Evolutionary conservation across 2,797 vertebrate genomes (phyloP).

Genomic region (Sciaenops ocellatus): DNA sequence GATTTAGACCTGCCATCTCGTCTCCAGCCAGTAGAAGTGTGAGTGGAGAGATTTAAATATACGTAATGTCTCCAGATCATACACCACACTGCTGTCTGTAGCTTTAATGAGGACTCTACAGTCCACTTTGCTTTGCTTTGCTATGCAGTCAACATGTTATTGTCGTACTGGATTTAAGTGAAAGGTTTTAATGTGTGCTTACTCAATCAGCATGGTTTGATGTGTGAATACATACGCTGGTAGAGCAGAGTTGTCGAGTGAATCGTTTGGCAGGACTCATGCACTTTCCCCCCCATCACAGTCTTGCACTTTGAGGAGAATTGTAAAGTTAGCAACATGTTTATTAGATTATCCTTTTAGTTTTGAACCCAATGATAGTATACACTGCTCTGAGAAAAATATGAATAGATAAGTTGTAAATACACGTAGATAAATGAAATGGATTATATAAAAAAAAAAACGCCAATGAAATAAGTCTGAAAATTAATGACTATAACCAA

Average conservation of each 20-base stretch:
- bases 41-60: conserved; percentile 20
- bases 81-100: conserved; percentile 61
- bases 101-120: conserved; percentile 38
- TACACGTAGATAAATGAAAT: conserved; percentile 57
- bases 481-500: conserved; percentile 58
- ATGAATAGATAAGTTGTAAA: conserved; percentile 59
- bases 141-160: conserved; percentile 21
- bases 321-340: conserved; percentile 48
- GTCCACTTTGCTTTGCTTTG: conserved; percentile 39
- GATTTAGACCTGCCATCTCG: conserved; percentile 22
- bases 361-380: conserved; percentile 45
- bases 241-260: conserved; percentile 18
- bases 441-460: conserved; percentile 47
- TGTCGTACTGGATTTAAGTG: conserved; percentile 41
- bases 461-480: conserved; percentile 49
- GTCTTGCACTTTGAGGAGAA: conserved; percentile 76
- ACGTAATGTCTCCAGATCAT: neutral
- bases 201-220: conserved; percentile 54
- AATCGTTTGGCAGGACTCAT: conserved; percentile 46
- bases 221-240: conserved; percentile 54
- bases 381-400: conserved; percentile 39
- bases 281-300: conserved; percentile 67
- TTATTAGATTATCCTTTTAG: conserved; percentile 54
- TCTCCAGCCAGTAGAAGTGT: conserved; percentile 15
- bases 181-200: conserved; percentile 52